These are phyloP conservation scores for Drosophila malerkotliana DNA, from an alignment of 1,140 invertebrate species.

Conservation along the genomic window DNA sequence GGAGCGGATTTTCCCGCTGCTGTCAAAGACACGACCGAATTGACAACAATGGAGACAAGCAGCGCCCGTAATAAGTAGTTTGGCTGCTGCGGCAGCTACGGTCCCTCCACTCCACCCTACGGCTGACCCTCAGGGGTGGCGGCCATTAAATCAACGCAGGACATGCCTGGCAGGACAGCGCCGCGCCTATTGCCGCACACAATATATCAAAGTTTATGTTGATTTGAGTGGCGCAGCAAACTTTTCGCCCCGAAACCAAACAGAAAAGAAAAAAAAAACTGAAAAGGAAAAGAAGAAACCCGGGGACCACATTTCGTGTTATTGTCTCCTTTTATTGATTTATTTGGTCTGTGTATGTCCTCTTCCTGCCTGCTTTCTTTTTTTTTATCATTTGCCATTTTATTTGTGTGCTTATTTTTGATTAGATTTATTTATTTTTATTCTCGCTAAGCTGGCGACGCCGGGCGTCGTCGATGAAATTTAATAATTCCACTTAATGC, in stretches of 20 bases:
- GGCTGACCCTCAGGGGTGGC: conserved; percentile 38
- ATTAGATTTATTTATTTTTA: conserved; percentile 83
- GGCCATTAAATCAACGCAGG: conserved; percentile 79
- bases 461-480: conserved; percentile 70
- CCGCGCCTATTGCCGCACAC: conserved; percentile 73
- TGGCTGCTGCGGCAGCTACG: conserved; percentile 10
- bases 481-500: conserved; percentile 83
- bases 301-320: conserved; percentile 42
- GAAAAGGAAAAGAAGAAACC: conserved; percentile 2
- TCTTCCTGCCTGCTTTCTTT: conserved; percentile 22
- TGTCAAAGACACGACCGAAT: conserved; percentile 72
- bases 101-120: not conserved
- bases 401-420: conserved; percentile 82
- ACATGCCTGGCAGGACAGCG: conserved; percentile 62
- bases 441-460: conserved; percentile 62
- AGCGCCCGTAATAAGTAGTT: conserved; percentile 76
- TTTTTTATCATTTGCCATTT: conserved; percentile 67
- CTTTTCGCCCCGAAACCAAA: conserved; percentile 26
- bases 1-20: conserved; percentile 15
- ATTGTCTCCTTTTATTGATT: conserved; percentile 51
- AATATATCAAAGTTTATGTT: conserved; percentile 83
- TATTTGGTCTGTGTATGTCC: conserved; percentile 38
- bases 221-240: conserved; percentile 74
- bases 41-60: conserved; percentile 79
- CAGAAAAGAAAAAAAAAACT: conserved; percentile 1